Conservation (phyloP, 37 sponge, comb jelly and placozoan species). For the Mnemiopsis leidyi region DNA sequence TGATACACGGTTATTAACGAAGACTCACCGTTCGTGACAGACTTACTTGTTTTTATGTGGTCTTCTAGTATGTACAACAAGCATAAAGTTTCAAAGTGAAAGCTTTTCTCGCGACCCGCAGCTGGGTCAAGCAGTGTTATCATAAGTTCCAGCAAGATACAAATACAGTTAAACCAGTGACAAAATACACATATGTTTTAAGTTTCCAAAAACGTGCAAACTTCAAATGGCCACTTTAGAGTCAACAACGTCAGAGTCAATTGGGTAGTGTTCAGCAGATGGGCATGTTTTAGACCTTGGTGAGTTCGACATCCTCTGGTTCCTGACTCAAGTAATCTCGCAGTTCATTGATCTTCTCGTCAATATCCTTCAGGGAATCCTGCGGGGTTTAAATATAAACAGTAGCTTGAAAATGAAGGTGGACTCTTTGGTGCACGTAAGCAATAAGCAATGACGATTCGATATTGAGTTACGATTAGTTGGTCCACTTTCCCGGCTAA, state of each 20-base stretch:
- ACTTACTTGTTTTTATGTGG: not conserved
- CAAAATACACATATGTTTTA: too few species aligned
- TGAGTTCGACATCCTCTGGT: not conserved
- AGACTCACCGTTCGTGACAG: not conserved
- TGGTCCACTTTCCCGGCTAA: too few species aligned
- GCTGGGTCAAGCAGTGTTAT: not conserved
- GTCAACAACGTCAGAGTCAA: too few species aligned
- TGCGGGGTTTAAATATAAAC: not conserved
- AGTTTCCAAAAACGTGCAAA: too few species aligned
- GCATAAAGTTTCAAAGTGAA: not conserved
- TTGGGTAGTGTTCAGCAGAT: too few species aligned
- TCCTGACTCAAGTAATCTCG: not conserved
- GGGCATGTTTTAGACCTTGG: conserved; percentile 1
- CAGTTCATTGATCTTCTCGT: conserved; percentile 40
- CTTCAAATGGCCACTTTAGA: too few species aligned
- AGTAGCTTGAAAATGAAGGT: too few species aligned
- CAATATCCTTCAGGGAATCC: conserved; percentile 40
- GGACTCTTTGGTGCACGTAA: too few species aligned
- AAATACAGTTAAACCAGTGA: too few species aligned
- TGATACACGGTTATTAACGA: not conserved
- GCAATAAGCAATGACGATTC: too few species aligned
- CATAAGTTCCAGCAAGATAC: not conserved
- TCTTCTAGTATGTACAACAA: not conserved
- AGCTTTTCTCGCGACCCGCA: not conserved
- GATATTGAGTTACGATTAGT: too few species aligned